These are phyloP conservation scores for Cotesia congregata DNA, from an alignment of 2,888 invertebrate species.

Conservation along the genomic window DNA sequence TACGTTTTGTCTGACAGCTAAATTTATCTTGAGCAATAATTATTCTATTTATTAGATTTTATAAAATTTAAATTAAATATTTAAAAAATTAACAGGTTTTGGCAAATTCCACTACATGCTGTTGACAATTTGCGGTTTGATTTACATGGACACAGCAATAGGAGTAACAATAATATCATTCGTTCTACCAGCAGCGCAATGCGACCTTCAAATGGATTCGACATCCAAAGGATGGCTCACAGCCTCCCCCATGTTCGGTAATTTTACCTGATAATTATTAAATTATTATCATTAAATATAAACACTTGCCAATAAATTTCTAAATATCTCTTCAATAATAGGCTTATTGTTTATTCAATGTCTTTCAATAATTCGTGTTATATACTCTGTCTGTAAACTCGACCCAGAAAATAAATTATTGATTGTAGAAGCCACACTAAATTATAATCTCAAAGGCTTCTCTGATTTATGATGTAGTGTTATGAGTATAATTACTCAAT, in stretches of 20 bases:
- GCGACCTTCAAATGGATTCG: conserved; percentile 70
- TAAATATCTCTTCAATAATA: not conserved
- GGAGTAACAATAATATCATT: conserved; percentile 72
- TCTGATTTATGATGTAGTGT: not conserved
- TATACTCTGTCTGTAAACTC: not conserved
- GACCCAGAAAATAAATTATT: conserved; percentile 24
- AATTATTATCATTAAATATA: not conserved
- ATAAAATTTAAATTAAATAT: not conserved
- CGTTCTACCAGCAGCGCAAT: conserved; percentile 72
- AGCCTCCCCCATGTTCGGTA: conserved; percentile 70
- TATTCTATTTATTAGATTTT: conserved; percentile 22
- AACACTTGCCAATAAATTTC: not conserved
- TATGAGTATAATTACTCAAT: conserved; percentile 4
- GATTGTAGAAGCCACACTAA: conserved; percentile 15
- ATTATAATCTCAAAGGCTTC: conserved; percentile 1
- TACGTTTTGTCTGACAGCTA: not conserved
- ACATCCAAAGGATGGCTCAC: conserved; percentile 69
- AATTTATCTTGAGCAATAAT: not conserved
- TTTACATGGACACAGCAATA: conserved; percentile 74
- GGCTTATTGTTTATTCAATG: not conserved
- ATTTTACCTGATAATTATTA: conserved; percentile 27
- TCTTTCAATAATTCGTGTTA: not conserved
- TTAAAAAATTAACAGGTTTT: conserved; percentile 65
- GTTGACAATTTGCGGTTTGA: conserved; percentile 72
- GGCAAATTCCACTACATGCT: conserved; percentile 73